Percentiles rank a stretch among this genome's conserved stretches.
Conservation (phyloP, 2,797 vertebrate genomes). For the Cryptoprocta ferox region DNA sequence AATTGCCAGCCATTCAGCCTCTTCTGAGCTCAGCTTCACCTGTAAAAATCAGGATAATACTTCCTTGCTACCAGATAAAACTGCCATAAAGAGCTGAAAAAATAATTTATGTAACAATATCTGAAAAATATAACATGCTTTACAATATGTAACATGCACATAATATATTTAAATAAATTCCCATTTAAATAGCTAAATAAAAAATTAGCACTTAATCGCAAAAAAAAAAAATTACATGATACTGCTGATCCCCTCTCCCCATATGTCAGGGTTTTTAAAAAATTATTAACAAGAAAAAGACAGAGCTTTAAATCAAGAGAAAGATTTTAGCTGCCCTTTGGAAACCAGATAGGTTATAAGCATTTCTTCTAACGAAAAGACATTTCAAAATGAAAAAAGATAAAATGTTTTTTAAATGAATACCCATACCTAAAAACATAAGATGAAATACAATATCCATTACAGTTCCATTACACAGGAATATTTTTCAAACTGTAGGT, state of each 20-base stretch:
- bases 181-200: slow-evolving; percentile 47
- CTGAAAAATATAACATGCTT: not conserved
- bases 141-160: not conserved
- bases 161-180: slow-evolving; percentile 44
- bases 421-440: slow-evolving; percentile 24
- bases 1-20: not conserved
- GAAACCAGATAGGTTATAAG: slow-evolving; percentile 46
- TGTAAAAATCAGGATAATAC: not conserved
- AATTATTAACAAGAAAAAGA: slow-evolving; percentile 26
- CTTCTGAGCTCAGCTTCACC: not conserved
- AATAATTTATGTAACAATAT: not conserved
- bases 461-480: not conserved
- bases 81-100: not conserved
- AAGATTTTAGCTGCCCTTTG: slow-evolving; percentile 36
- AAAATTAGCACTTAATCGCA: not conserved
- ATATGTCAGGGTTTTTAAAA: not conserved
- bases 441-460: slow-evolving; percentile 2
- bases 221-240: slow-evolving; percentile 41
- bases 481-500: slow-evolving; percentile 43
- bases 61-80: not conserved
- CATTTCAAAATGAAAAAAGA: slow-evolving; percentile 56
- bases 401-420: slow-evolving; percentile 38
- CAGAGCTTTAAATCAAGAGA: slow-evolving; percentile 35
- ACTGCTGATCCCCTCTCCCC: not conserved
- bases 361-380: slow-evolving; percentile 45